Conservation (phyloP, 2,888 invertebrate genomes). For the Isoperla grammatica region DNA sequence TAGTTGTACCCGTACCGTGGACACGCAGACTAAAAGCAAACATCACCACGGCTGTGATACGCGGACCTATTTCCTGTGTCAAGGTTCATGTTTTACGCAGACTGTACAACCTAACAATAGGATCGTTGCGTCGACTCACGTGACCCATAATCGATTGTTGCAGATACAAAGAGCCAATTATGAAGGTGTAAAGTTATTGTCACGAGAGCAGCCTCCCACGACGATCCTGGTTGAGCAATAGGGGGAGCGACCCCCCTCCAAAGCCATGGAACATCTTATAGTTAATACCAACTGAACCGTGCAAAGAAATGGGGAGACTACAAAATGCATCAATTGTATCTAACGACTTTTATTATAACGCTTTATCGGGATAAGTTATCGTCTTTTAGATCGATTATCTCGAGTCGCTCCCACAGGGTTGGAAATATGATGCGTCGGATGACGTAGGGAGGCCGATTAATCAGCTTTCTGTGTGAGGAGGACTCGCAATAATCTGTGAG, state of each 20-base stretch:
- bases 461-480: too few species aligned
- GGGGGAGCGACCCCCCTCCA: neutral
- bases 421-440: too few species aligned
- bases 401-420: too few species aligned
- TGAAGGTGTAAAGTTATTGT: slow-evolving; percentile 26
- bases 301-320: neutral
- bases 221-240: neutral
- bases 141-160: slow-evolving; percentile 1
- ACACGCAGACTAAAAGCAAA: too few species aligned
- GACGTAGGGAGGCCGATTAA: too few species aligned
- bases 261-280: neutral
- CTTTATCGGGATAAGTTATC: slow-evolving; percentile 3
- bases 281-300: neutral
- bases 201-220: slow-evolving; percentile 9
- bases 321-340: slow-evolving; percentile 15
- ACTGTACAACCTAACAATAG: neutral
- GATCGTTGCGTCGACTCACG: neutral
- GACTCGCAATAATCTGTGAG: too few species aligned
- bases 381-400: too few species aligned
- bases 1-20: too few species aligned
- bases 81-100: too few species aligned
- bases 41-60: too few species aligned
- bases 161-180: slow-evolving; percentile 24
- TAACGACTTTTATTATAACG: slow-evolving; percentile 16
- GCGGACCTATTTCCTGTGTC: too few species aligned